phyloP scores from a whole-genome alignment of 2,888 invertebrate genomes.

The Stenoptilia bipunctidactyla region DNA sequence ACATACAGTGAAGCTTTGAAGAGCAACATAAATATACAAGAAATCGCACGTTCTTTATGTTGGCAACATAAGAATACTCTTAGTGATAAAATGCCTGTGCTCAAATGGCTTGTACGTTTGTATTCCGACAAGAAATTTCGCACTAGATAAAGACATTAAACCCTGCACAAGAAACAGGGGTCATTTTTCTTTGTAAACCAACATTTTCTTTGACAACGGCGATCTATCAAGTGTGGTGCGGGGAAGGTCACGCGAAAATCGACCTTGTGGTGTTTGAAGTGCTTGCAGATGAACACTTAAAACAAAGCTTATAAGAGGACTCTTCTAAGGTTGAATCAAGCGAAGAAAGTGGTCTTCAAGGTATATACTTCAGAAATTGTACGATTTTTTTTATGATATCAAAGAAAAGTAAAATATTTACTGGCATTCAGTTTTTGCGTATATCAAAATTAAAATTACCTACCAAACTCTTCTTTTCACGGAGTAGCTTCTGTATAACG shows the following conservation, averaged over 20 bases:
- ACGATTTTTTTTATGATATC: no score
- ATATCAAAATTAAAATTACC: no score
- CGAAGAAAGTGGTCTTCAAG: no score
- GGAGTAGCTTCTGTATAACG: no score
- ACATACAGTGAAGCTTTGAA: no score
- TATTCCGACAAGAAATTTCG: conserved; percentile 20
- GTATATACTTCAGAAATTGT: no score
- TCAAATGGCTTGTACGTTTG: neutral
- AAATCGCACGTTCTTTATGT: no score
- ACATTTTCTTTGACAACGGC: conserved; percentile 7
- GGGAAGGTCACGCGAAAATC: conserved; percentile 4
- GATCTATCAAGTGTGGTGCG: conserved; percentile 5
- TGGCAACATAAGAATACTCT: neutral
- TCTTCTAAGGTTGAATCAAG: no score
- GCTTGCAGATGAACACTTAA: neutral
- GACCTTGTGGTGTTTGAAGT: neutral
- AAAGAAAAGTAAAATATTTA: no score
- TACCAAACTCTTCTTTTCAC: no score
- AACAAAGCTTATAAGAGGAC: neutral
- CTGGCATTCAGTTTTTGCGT: no score
- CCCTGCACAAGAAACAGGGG: conserved; percentile 24
- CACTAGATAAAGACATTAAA: conserved; percentile 40
- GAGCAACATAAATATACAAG: no score
- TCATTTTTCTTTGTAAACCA: conserved; percentile 35
- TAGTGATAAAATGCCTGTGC: neutral